Base-by-base conservation (phyloP, 2,113 vertebrate genomes). In the Pteruthius melanotis region DNA sequence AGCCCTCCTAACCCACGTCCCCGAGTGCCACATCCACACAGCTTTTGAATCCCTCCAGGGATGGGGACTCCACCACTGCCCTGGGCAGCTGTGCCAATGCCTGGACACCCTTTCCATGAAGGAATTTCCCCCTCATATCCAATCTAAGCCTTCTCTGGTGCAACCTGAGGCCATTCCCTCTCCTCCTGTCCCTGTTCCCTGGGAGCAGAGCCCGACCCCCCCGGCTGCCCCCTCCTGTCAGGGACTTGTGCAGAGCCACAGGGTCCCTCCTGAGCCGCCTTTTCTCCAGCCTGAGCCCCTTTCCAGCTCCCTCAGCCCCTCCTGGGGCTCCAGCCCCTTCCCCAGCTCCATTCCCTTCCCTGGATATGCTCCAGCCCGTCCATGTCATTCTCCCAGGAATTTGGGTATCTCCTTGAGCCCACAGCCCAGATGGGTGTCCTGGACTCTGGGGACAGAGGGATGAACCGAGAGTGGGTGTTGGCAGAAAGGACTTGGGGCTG, bases 341-440 rank as follows among this genome's bases (percentile, higher is more conserved):
- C 53, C 74, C n/a, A 45, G 10, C 47, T 80, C 57, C 0, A 0
- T 26, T 23, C 17, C 50, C 40, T 6, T 3, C 40, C 13, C 20
- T 54, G 65, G 30, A 0, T 30, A 26, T 0, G 0, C 4, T 66
- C 59, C 71, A 66, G 21, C 20, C 35, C 61, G 52, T 59, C 52
- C 4, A 2, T 13, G 45, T 28, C 6, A 40, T 24, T 45, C 52
- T n/a, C 8, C 6, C 3, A 15, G 54, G 64, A 69, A 37, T 66
- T 26, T 1, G 12, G 64, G 11, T 13, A 13, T 15, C 22, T 27
- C 20, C 3, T 4, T n/a, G 63, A 69, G 26, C 40, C 61, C 85
- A 31, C 23, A 75, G 22, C 11, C 27, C 30, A 33, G 10, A 6
- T n/a, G 30, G 10, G 11, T 44, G 17, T 10, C 35, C 63, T 50